Evolutionary conservation across 2,888 invertebrate species (phyloP).

Genomic region (Drosophila kambysellisi): DNA sequence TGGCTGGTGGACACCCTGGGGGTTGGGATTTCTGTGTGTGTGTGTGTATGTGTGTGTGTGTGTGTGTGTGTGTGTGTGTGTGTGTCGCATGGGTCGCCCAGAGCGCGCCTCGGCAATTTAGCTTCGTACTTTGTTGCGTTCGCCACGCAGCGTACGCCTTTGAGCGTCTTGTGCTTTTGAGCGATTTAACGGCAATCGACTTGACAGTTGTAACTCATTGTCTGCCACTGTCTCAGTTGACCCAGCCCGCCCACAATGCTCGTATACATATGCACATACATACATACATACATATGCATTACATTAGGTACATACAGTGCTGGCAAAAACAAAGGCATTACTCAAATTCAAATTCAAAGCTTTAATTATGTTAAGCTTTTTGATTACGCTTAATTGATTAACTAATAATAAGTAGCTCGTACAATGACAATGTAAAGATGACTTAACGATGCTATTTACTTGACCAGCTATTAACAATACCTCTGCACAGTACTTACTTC

Average conservation of each 20-base stretch:
- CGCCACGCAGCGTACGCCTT: conserved; percentile 18
- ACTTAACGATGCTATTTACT: not conserved
- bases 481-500: not conserved
- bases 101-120: conserved; percentile 38
- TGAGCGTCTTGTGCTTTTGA: conserved; percentile 46
- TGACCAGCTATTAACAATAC: not conserved
- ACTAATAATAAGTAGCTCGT: not conserved
- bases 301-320: conserved; percentile 6
- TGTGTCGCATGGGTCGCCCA: conserved; percentile 22
- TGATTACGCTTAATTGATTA: not conserved
- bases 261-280: not conserved
- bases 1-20: conserved; percentile 25
- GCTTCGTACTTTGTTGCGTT: conserved; percentile 45
- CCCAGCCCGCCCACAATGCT: conserved; percentile 42
- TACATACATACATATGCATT: not conserved
- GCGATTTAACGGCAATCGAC: conserved; percentile 61
- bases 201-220: conserved; percentile 65
- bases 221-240: conserved; percentile 38
- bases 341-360: not conserved
- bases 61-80: conserved; percentile 1
- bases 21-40: conserved; percentile 36
- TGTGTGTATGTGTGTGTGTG: not conserved
- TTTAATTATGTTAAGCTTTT: not conserved
- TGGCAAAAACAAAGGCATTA: conserved; percentile 4
- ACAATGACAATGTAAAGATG: not conserved